Conservation (phyloP, 2,888 invertebrate genomes). For the Megamerina dolium region DNA sequence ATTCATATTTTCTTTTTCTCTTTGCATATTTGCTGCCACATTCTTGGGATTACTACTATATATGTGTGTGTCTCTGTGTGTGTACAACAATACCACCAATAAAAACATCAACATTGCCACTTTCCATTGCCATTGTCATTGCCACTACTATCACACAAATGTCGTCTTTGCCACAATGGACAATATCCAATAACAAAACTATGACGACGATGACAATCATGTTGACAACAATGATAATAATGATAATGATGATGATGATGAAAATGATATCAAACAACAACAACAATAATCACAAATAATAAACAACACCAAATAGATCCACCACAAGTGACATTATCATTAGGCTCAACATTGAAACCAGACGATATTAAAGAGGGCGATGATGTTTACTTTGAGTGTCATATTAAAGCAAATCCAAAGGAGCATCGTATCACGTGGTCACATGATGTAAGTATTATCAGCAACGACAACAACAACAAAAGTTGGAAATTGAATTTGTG, state of each 20-base stretch:
- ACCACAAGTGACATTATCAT: slow-evolving; percentile 63
- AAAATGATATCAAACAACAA: background rate
- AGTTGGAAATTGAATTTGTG: background rate
- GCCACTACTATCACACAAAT: no score
- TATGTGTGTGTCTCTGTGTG: background rate
- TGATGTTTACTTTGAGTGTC: slow-evolving; percentile 75
- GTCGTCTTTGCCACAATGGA: no score
- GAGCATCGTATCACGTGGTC: slow-evolving; percentile 72
- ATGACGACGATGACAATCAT: background rate
- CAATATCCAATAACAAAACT: no score
- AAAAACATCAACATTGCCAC: slow-evolving; percentile 2
- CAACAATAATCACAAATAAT: background rate
- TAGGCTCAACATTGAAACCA: slow-evolving; percentile 69
- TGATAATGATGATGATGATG: background rate
- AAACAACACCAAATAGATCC: slow-evolving; percentile 54
- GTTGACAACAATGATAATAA: background rate
- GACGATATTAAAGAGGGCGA: slow-evolving; percentile 75
- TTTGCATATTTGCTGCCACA: no score
- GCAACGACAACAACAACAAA: background rate
- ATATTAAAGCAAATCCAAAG: slow-evolving; percentile 69
- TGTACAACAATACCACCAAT: slow-evolving; percentile 2
- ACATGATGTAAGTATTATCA: slow-evolving; percentile 60
- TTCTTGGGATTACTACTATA: no score
- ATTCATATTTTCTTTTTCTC: no score
- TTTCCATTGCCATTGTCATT: no score